These are phyloP conservation scores for Cancer borealis DNA, from an alignment of 2,888 invertebrate species.

Conservation along the genomic window DNA sequence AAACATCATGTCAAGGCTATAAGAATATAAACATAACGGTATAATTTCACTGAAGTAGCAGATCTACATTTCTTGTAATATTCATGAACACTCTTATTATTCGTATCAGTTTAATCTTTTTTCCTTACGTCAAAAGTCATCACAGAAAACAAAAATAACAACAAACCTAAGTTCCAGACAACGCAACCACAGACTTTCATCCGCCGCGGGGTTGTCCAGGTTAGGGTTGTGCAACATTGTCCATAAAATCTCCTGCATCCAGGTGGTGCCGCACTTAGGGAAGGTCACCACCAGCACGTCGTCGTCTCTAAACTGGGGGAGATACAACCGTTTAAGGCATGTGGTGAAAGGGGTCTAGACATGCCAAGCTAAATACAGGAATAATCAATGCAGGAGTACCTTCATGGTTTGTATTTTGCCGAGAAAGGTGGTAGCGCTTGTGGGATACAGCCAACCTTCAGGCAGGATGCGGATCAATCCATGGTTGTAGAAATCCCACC, in stretches of 20 bases:
- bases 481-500: neutral
- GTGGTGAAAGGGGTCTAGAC: neutral
- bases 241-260: slow-evolving; percentile 62
- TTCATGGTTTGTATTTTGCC: neutral
- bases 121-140: no score
- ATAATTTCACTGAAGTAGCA: no score
- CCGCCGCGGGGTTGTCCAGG: neutral
- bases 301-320: neutral
- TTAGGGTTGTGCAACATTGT: slow-evolving; percentile 47
- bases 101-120: no score
- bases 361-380: neutral
- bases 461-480: neutral
- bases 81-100: no score
- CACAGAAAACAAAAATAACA: neutral
- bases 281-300: slow-evolving; percentile 58
- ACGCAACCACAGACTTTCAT: neutral
- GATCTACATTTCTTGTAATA: no score
- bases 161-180: slow-evolving; percentile 33
- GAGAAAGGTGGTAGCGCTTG: neutral
- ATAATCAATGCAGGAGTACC: neutral
- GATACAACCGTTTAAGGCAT: neutral
- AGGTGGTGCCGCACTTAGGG: slow-evolving; percentile 62
- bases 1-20: slow-evolving; percentile 18
- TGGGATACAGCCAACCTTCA: neutral
- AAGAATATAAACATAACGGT: neutral